phyloP scores from a whole-genome alignment of 2,888 invertebrate species.

The Prosapia bicincta region DNA sequence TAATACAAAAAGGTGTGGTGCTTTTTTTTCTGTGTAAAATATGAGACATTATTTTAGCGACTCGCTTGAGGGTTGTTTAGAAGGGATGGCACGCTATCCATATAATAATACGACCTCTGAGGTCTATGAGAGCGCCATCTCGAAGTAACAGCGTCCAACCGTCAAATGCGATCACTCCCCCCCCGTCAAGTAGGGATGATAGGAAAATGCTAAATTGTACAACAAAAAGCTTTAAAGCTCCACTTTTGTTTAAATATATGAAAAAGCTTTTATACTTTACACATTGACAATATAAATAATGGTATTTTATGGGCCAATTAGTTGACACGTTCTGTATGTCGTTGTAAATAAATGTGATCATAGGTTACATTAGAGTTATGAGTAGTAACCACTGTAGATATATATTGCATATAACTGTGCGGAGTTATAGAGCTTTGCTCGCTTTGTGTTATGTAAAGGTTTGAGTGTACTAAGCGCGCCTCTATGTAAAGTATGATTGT shows the following conservation, averaged over 20 bases:
- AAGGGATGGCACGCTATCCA: background rate
- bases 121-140: background rate
- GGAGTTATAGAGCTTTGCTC: no score
- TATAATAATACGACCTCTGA: background rate
- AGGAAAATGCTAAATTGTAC: background rate
- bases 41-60: background rate
- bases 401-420: no score
- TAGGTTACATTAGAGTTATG: no score
- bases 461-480: no score
- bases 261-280: background rate
- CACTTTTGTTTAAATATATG: background rate
- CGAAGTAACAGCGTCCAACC: background rate
- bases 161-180: background rate
- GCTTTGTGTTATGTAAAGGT: no score
- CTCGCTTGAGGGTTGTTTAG: background rate
- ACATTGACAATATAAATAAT: no score
- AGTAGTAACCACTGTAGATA: no score
- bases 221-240: background rate
- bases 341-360: no score
- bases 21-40: background rate
- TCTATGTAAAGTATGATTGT: no score
- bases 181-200: background rate
- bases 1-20: background rate
- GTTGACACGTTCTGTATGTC: no score
- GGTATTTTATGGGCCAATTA: no score